Evolutionary conservation across 2,888 invertebrate genomes (phyloP).

Genomic region (Trachelus stipa): DNA sequence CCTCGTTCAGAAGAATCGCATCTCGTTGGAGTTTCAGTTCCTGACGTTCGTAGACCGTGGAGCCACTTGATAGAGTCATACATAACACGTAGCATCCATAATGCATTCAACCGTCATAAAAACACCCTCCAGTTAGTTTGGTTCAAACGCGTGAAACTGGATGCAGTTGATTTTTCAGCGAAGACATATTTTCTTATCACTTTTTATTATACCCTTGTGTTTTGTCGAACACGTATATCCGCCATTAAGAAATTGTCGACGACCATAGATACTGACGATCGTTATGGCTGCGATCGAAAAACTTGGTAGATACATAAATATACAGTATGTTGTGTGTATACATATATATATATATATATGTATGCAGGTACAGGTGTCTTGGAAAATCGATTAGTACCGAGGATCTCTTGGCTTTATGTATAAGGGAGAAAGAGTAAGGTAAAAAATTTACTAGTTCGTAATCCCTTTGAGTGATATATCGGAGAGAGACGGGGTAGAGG

Average conservation of each 20-base stretch:
- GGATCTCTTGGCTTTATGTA: not conserved
- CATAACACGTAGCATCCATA: conserved; percentile 62
- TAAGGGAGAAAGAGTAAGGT: not conserved
- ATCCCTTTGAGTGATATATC: not conserved
- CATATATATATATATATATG: not conserved
- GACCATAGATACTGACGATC: no score
- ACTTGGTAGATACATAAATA: no score
- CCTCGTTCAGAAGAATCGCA: not conserved
- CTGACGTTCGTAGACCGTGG: conserved; percentile 17
- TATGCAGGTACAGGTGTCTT: not conserved
- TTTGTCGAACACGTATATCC: no score
- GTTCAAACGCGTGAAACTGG: conserved; percentile 11
- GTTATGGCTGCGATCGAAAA: no score
- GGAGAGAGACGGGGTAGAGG: no score
- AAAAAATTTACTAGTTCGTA: not conserved
- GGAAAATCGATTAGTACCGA: not conserved
- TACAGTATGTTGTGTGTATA: not conserved
- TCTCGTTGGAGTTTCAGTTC: not conserved
- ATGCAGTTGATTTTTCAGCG: no score
- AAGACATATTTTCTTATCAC: conserved; percentile 23
- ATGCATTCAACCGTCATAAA: conserved; percentile 58
- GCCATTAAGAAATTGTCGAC: no score
- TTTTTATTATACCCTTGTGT: conserved; percentile 23
- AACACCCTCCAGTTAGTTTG: conserved; percentile 38
- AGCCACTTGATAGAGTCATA: conserved; percentile 62